These are phyloP conservation scores for Cherax quadricarinatus DNA, from an alignment of 1,140 invertebrate species.

Conservation along the genomic window DNA sequence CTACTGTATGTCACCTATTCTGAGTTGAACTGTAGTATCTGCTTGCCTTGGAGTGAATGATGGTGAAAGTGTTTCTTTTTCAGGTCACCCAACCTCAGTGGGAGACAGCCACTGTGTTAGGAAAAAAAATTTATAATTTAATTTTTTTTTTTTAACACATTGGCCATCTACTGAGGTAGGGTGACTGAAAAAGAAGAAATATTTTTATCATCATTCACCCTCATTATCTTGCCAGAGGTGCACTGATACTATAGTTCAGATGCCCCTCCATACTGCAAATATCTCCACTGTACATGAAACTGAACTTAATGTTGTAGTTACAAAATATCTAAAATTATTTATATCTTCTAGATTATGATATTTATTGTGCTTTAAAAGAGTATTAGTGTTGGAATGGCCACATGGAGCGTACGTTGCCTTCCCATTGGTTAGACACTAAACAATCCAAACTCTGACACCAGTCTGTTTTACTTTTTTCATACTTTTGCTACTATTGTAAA, in stretches of 20 bases:
- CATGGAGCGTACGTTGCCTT: background rate
- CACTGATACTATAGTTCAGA: too few species aligned
- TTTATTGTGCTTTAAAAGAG: background rate
- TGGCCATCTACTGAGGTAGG: too few species aligned
- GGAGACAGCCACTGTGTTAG: too few species aligned
- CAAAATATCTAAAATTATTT: background rate
- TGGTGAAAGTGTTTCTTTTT: too few species aligned
- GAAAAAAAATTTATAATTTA: too few species aligned
- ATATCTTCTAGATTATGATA: background rate
- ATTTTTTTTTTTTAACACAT: too few species aligned
- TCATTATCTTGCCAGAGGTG: too few species aligned
- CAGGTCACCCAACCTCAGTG: too few species aligned
- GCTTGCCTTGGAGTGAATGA: too few species aligned
- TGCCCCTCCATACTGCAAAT: too few species aligned
- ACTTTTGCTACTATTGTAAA: background rate
- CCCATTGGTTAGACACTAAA: background rate
- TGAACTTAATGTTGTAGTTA: background rate
- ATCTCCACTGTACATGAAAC: background rate
- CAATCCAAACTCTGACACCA: background rate
- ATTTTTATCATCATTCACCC: too few species aligned
- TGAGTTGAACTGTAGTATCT: background rate
- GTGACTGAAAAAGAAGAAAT: too few species aligned
- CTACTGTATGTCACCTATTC: background rate
- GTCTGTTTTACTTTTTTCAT: background rate
- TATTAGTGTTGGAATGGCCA: background rate